Conservation (phyloP, 1,140 invertebrate species). For the Hesperophylax magnus region DNA sequence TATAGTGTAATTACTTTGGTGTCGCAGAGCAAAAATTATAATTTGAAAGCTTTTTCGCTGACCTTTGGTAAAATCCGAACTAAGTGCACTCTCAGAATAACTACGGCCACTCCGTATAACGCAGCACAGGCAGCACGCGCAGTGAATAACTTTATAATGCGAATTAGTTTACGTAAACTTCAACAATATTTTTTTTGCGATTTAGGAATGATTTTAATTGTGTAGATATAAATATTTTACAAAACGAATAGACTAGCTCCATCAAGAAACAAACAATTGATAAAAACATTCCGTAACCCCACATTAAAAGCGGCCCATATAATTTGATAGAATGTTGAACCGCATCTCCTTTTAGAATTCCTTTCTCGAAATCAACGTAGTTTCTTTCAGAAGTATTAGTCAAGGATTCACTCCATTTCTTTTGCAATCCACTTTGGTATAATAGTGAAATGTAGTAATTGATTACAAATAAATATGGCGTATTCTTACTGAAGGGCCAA, state of each 20-base stretch:
- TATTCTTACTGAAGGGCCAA: constrained; percentile 45
- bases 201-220: not conserved
- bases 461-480: constrained; percentile 40
- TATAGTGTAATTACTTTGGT: too few relatives aligned
- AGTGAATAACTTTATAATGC: too few relatives aligned
- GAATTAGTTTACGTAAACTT: too few relatives aligned
- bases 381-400: not conserved
- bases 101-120: too few relatives aligned
- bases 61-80: too few relatives aligned
- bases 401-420: constrained; percentile 33
- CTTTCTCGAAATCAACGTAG: constrained; percentile 19
- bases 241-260: not conserved
- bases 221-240: not conserved
- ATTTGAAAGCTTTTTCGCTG: too few relatives aligned
- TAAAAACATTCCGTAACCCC: constrained; percentile 39
- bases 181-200: too few relatives aligned
- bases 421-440: constrained; percentile 36
- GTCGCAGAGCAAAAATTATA: too few relatives aligned
- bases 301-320: constrained; percentile 38
- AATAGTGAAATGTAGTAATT: constrained; percentile 39
- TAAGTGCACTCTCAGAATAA: too few relatives aligned
- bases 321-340: not conserved
- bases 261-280: constrained; percentile 39
- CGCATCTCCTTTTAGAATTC: not conserved
- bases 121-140: too few relatives aligned